Base-by-base conservation (phyloP, 2,113 vertebrate species). In the Cepphus grylle region DNA sequence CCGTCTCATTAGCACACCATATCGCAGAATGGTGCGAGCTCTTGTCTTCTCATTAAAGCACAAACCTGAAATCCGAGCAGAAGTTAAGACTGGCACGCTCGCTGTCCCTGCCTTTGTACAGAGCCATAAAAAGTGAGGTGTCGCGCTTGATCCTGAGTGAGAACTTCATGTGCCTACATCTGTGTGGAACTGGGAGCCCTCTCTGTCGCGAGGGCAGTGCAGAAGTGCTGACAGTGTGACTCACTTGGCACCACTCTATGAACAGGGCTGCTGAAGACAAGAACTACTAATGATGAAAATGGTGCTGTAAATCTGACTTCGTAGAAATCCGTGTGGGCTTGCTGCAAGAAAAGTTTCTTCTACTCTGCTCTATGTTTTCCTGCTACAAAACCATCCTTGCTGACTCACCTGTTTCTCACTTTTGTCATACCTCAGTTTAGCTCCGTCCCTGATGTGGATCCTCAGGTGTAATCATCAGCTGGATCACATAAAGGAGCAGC, bases 21-120 rank as follows among this genome's bases (percentile, higher is more conserved):
- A 99, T 89, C 98, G 99, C 95, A 98, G 98, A 94, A 99, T 98
- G 6, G 96, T 99, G 77, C 97, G 99, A 91, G 98, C 99, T 14
- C 98, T 99, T 87, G 99, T 99, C 91, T 99, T 99, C 95, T 98
- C 99, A 90, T 98, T 99, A 97, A 99, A 98, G 98, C 99, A 99
- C 95, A 99, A 96, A 86, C 97, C 99, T 27, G 98, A 99, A 49
- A 97, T 98, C 77, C 97, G 97, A 95, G 97, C 95, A 77, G 98
- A 99, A 95, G 98, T 99, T 90, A 99, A 98, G 97, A 97, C 97
- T 86, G 98, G 98, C 88, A 95, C 91, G 0, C 94, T 99, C 62
- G 65, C 98, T 3, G 98, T 99, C 81, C 97, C 97, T 63, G 77
- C 97, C 3, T 97, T 99, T 78, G 99, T 99, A 36, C 98, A 98